Base-by-base conservation (phyloP, 2,113 vertebrate genomes). In the Vulpes lagopus region DNA sequence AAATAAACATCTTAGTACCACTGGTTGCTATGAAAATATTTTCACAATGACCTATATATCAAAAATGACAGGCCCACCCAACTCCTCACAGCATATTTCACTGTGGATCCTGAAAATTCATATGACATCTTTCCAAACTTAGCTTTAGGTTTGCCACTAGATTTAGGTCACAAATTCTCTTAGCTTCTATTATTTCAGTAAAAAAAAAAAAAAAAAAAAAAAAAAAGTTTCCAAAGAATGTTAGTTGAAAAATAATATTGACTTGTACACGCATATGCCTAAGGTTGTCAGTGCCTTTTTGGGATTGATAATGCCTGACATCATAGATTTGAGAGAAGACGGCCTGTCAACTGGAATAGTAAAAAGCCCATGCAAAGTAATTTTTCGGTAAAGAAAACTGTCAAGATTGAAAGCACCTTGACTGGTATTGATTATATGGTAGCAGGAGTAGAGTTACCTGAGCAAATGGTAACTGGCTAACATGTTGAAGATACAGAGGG, bases 191-290 rank as follows among this genome's bases (percentile, higher is more conserved):
- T 86, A 81, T 95, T 92, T 95, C 51, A 69, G 22, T 49, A 8
- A 94, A 91, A 96, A n/a, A 76, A 38, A 76, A 57, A 27, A 64
- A 67, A n/a, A n/a, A n/a, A n/a, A 64, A 12, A 25, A 25, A 62
- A 62, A 62, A 30, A 65, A 55, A 0, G 1, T 51, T 94, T 94
- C 38, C 35, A 80, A 57, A 92, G 25, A 2, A 89, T 97, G 95
- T 38, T 11, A 79, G 5, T 65, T 86, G 35, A 90, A 95, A 97
- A 98, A 86, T 80, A 74, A 86, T 81, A 97, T 22, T 67, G 73
- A 97, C n/a, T 88, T 23, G 1, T 86, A 15, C 76, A 57, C 0
- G 0, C 2, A 90, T 35, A 95, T 81, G 53, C 96, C 92, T 3
- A 10, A 27, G 6, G 22, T 12, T 64, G 23, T 60, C 60, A 74